These are phyloP conservation scores for Schlechtendalia chinensis DNA, from an alignment of 1,140 invertebrate genomes.

Conservation along the genomic window DNA sequence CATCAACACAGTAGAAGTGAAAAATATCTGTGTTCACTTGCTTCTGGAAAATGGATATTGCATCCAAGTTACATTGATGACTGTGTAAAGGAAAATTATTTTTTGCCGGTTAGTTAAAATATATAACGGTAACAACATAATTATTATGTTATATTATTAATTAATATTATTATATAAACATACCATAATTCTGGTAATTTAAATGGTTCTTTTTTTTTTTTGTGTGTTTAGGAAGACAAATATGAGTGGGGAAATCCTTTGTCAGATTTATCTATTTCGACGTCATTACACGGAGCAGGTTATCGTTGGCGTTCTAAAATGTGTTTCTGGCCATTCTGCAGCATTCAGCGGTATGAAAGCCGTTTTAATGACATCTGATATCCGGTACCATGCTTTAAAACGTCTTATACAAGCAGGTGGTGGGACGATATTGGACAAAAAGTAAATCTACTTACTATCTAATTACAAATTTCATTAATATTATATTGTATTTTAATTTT, in stretches of 20 bases:
- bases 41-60: constrained; percentile 83
- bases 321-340: constrained; percentile 54
- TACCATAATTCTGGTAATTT: constrained; percentile 18
- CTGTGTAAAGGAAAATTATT: constrained; percentile 63
- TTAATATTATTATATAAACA: too few species aligned
- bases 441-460: constrained; percentile 54
- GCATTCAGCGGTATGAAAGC: constrained; percentile 70
- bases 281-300: constrained; percentile 63
- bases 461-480: too few species aligned
- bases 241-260: constrained; percentile 74
- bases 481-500: background rate
- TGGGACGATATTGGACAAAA: constrained; percentile 40
- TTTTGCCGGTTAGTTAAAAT: constrained; percentile 64
- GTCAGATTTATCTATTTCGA: constrained; percentile 56
- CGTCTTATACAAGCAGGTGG: constrained; percentile 49
- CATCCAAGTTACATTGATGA: constrained; percentile 73
- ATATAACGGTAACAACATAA: background rate
- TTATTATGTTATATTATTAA: too few species aligned
- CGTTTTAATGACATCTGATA: constrained; percentile 58
- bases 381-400: constrained; percentile 25
- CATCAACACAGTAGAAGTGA: constrained; percentile 74
- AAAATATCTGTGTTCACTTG: constrained; percentile 79
- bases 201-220: constrained; percentile 50
- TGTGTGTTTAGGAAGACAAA: constrained; percentile 75
- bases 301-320: constrained; percentile 66